Evolutionary conservation across 1,140 invertebrate species (phyloP).

Genomic region (Neodiprion fabricii): DNA sequence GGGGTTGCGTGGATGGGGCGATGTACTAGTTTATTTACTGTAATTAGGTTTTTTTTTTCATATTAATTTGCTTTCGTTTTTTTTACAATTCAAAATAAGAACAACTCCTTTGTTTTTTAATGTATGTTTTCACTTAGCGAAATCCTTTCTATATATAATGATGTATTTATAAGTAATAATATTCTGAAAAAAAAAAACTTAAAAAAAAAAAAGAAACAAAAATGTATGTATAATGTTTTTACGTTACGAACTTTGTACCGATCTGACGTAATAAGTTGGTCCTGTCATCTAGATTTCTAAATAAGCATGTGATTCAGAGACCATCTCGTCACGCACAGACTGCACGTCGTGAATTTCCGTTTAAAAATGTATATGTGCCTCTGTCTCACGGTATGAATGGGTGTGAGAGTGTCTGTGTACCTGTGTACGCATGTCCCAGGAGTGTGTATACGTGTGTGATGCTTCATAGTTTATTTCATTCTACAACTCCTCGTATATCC

Average conservation of each 20-base stretch:
- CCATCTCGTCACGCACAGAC: conserved; percentile 41
- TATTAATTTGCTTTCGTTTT: background rate
- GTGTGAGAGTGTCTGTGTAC: background rate
- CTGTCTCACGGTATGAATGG: too few species aligned
- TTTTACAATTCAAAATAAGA: background rate
- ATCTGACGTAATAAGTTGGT: conserved; percentile 43
- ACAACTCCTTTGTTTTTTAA: background rate
- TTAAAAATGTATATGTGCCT: conserved; percentile 37
- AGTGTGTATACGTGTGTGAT: conserved; percentile 34
- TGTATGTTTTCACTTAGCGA: background rate
- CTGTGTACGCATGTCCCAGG: conserved; percentile 7
- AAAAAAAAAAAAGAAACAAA: conserved; percentile 36
- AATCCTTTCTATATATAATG: conserved; percentile 48
- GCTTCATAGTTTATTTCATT: conserved; percentile 32
- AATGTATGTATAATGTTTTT: conserved; percentile 50
- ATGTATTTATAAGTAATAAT: conserved; percentile 59
- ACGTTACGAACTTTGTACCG: conserved; percentile 46
- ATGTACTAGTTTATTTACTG: background rate
- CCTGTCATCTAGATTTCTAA: conserved; percentile 21
- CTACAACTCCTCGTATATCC: too few species aligned
- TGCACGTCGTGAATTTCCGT: conserved; percentile 41
- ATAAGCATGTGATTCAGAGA: conserved; percentile 26
- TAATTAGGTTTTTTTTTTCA: background rate
- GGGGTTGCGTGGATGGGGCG: background rate
- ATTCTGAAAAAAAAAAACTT: conserved; percentile 45